Evolutionary conservation across 2,888 invertebrate genomes (phyloP), one percentile per base, ranked within the genome.

Genomic region (Temnothorax rugatulus): DNA sequence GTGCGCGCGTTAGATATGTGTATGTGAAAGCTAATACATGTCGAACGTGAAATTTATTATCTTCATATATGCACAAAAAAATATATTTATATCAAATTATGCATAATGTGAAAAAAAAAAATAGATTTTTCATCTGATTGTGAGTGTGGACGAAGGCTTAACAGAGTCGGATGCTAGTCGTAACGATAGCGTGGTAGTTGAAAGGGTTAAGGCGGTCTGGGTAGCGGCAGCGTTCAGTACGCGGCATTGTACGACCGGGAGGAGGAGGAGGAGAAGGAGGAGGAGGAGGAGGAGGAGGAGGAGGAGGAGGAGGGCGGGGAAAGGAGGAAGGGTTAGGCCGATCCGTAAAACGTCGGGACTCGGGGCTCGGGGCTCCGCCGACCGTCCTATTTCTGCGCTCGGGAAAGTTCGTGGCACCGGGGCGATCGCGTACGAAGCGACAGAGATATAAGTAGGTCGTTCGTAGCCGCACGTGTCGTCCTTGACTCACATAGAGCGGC

Each of bases 381-480:
- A 81, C 83, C 90, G 92, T 93, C 92, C 93, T 92, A 93, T 93
- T 93, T 93, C 92, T 90, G 89, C 91, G 89, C 90, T 94, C 94
- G 94, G 94, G 87, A 88, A 92, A 85, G 89, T 92, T 94, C 94
- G 95, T 92, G 81, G 81, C 83, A 64, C 83, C 85, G 84, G 85
- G 84, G 89, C 94, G 93, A 94, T 92, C 91, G 91, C 81, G 89
- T 89, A 92, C 94, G 94, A 94, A 94, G 92, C 91, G 77, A 91
- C 90, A 91, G 92, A 92, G 91, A 93, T 94, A 93, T 93, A 94
- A 94, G 95, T 94, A 94, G 95, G 95, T 95, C 95, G 95, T 90
- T 93, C 92, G 89, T 93, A 93, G 94, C 93, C 94, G 95, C 95
- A 95, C 95, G 95, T 95, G 95, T 94, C 94, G 95, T 94, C 94